Base-by-base conservation (phyloP, 2,797 vertebrate species). In the Gymnoscopelus microlampas region DNA sequence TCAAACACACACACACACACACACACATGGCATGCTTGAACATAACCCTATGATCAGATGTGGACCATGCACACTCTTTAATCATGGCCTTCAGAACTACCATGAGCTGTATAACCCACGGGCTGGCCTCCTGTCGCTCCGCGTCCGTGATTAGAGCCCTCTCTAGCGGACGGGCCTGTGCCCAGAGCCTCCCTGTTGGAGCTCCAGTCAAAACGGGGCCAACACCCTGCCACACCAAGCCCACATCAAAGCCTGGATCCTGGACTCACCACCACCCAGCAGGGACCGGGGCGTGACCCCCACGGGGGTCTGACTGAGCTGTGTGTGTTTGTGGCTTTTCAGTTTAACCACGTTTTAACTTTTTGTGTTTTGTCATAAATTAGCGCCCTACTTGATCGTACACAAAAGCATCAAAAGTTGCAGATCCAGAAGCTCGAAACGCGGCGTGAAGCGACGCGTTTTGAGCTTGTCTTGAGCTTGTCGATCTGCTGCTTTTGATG, bases 181-280 rank as follows among this genome's bases (percentile, higher is more conserved):
- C 74, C 61, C 56, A 0, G 1, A 55, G 73, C 70, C 57, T 73
- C 60, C 63, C 56, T 63, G 60, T 44, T 8, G 7, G 39, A 44
- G 39, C 48, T 51, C 15, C 39, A 8, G 29, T 7, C 11, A 24
- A 24, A 56, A 12, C 12, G 24, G 13, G 26, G 57, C 49, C 26
- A 29, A 69, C 64, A 49, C 65, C 66, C 67, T 58, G 60, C 70
- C 57, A 23, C 68, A 3, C 74, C 1, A 8, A 29, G 48, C 63
- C 84, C 89, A 83, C 84, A 86, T 83, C 76, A 85, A 85, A 87
- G 60, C 51, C 63, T 53, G 70, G 23, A 2, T 7, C 24, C 51
- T 67, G 39, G 35, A 66, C 78, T 81, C 64, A 81, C 53, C 64
- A 81, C 53, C 76, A 71, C 70, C 71, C 73, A 69, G 3, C 53